A percentile compares a stretch with the other conserved stretches of the same genome.
These are phyloP conservation scores for Lytechinus pictus DNA, from an alignment of 35 echinoderm and acorn worm genomes.

Conservation along the genomic window DNA sequence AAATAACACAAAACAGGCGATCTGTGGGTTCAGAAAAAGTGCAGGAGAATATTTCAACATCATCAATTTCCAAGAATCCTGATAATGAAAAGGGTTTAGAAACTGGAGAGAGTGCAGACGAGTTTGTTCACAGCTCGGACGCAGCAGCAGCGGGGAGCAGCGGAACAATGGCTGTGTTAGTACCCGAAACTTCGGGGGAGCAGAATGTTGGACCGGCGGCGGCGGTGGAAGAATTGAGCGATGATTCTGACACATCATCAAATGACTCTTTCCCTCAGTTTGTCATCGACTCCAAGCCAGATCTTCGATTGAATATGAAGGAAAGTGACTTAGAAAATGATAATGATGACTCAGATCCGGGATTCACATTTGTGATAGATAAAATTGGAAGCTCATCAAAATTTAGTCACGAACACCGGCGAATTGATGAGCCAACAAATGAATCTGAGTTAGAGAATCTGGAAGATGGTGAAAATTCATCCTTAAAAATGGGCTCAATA, in stretches of 20 bases:
- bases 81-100: background rate
- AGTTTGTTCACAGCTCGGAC: background rate
- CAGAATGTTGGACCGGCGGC: background rate
- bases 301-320: background rate
- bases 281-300: conserved; percentile 26
- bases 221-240: background rate
- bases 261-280: conserved; percentile 7
- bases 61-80: background rate
- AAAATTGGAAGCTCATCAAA: background rate
- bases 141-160: background rate
- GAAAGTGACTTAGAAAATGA: background rate
- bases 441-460: background rate
- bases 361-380: background rate
- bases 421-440: background rate
- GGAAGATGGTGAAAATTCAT: background rate
- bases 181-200: background rate
- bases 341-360: background rate
- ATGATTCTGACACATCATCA: background rate
- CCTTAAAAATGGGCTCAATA: background rate
- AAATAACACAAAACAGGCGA: background rate
- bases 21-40: background rate
- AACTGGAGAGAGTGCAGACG: background rate
- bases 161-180: background rate
- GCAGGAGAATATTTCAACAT: background rate
- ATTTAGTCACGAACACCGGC: background rate